Evolutionary conservation across 2,797 vertebrate genomes (phyloP).

Genomic region (Bufotes viridis): DNA sequence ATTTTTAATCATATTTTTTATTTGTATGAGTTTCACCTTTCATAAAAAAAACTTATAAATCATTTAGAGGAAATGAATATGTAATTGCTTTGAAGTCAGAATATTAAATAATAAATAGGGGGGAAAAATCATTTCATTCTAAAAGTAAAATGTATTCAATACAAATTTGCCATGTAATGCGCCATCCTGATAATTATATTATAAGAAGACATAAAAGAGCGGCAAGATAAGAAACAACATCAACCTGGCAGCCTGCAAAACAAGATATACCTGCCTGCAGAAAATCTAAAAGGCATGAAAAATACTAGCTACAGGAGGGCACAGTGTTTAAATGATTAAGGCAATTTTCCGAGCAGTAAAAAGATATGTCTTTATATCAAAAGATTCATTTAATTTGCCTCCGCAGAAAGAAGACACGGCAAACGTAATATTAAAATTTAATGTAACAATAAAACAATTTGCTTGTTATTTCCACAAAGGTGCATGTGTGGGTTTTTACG

Average conservation of each 20-base stretch:
- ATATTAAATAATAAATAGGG: conserved; percentile 39
- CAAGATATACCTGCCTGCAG: conserved; percentile 61
- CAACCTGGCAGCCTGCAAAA: conserved; percentile 57
- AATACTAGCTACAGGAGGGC: conserved; percentile 57
- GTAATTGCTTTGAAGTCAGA: conserved; percentile 25
- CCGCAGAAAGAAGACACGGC: conserved; percentile 52
- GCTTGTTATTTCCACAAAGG: conserved; percentile 43
- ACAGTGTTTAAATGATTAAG: conserved; percentile 58
- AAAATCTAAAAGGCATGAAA: conserved; percentile 54
- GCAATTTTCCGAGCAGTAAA: conserved; percentile 52
- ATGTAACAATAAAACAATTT: conserved; percentile 50
- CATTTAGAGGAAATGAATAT: conserved; percentile 37
- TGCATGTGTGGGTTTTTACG: conserved; percentile 30
- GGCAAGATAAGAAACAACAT: conserved; percentile 54
- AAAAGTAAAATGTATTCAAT: conserved; percentile 43
- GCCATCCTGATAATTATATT: conserved; percentile 55
- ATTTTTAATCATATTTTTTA: background rate
- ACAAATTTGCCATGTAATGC: conserved; percentile 49
- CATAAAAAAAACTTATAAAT: conserved; percentile 10
- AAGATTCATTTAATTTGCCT: conserved; percentile 42
- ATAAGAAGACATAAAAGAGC: conserved; percentile 56
- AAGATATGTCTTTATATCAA: conserved; percentile 30
- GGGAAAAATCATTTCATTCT: conserved; percentile 7
- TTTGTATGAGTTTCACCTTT: background rate
- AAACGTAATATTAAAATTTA: conserved; percentile 49